These are phyloP conservation scores for Hyles lineata DNA, from an alignment of 2,888 invertebrate genomes.

Conservation along the genomic window DNA sequence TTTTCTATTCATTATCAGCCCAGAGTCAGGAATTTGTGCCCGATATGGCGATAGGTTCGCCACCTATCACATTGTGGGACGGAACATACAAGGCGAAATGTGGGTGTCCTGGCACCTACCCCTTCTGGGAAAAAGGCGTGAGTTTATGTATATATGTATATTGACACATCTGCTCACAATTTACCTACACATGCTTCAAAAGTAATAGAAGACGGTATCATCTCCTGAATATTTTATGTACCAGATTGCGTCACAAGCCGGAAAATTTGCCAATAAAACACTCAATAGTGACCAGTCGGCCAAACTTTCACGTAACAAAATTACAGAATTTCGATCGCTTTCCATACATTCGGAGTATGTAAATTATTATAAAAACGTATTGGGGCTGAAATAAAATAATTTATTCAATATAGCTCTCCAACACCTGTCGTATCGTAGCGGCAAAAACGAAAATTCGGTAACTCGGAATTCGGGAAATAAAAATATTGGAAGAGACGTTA, in stretches of 20 bases:
- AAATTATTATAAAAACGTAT: conserved; percentile 34
- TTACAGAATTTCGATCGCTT: conserved; percentile 1
- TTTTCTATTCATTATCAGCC: too few species aligned
- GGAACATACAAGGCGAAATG: too few species aligned
- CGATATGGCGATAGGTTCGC: too few species aligned
- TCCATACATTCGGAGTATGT: neutral
- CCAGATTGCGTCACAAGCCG: neutral
- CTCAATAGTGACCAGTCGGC: neutral
- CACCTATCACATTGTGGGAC: too few species aligned
- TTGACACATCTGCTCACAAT: neutral
- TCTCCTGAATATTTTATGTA: neutral
- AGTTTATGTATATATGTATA: too few species aligned
- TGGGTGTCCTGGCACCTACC: too few species aligned
- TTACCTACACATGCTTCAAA: neutral
- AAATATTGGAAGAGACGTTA: conserved; percentile 41
- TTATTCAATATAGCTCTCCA: conserved; percentile 49
- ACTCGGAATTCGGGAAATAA: conserved; percentile 32
- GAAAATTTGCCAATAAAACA: neutral
- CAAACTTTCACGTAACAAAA: neutral
- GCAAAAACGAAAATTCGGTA: conserved; percentile 47
- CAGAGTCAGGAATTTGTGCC: too few species aligned
- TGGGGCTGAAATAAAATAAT: conserved; percentile 42
- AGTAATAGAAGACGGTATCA: neutral
- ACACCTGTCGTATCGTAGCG: conserved; percentile 45
- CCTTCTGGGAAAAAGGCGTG: too few species aligned